Percentiles rank a stretch among this genome's conserved stretches.
Evolutionary conservation across 2,113 vertebrate genomes (phyloP).

Genomic region (Chrysochloris asiatica): DNA sequence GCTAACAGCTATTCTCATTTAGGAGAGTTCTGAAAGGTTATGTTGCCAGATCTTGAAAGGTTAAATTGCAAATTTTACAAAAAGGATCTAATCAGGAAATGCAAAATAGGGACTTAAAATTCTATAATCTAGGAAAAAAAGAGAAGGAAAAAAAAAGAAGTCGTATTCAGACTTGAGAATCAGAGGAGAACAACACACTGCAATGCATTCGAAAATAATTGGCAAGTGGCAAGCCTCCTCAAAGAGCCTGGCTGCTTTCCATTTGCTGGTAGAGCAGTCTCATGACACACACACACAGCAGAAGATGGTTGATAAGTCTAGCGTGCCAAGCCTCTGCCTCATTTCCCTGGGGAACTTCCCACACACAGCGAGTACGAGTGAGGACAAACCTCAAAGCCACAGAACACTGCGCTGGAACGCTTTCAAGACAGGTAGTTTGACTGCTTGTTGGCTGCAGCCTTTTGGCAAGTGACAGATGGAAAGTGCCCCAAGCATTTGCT

Average conservation of each 20-base stretch:
- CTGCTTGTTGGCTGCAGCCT: background rate
- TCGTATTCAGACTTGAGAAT: background rate
- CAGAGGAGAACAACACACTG: background rate
- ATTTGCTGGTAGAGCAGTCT: background rate
- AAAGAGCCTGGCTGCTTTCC: background rate
- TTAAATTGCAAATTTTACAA: conserved; percentile 4
- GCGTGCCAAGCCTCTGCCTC: background rate
- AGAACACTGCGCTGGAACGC: background rate
- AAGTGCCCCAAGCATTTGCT: conserved; percentile 14
- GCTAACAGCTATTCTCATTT: background rate
- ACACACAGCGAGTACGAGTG: conserved; percentile 37
- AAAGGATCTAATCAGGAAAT: conserved; percentile 18
- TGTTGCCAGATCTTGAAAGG: background rate
- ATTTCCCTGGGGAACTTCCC: conserved; percentile 46
- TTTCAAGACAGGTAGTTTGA: conserved; percentile 9
- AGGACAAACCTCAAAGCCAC: conserved; percentile 28
- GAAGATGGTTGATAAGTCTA: background rate
- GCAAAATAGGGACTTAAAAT: background rate
- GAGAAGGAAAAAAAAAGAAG: background rate
- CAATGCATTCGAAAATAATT: background rate
- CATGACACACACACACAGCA: background rate
- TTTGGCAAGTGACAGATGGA: conserved; percentile 63
- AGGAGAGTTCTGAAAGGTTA: background rate
- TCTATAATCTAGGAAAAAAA: background rate
- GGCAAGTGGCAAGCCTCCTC: background rate